phyloP scores from a whole-genome alignment of 2,113 vertebrate genomes.

The Ranitomeya imitator region DNA sequence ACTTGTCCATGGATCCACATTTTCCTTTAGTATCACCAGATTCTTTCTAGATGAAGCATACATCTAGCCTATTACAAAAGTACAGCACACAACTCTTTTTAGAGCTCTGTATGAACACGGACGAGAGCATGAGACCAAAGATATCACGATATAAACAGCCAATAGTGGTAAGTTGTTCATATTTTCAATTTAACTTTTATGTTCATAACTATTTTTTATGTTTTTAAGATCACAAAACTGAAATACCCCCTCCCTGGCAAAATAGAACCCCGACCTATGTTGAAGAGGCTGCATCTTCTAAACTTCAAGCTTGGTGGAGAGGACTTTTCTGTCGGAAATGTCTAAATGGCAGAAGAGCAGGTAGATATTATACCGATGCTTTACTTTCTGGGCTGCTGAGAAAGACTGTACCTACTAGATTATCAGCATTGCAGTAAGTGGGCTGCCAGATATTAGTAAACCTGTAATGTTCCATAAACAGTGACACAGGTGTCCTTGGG shows the following conservation, averaged over 20 bases:
- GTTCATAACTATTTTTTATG: background rate
- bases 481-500: too few relatives aligned
- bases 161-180: too few relatives aligned
- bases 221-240: slow-evolving; percentile 44
- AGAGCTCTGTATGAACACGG: too few relatives aligned
- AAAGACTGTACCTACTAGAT: background rate
- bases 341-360: slow-evolving; percentile 69
- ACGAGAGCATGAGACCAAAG: background rate
- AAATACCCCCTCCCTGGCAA: slow-evolving; percentile 64
- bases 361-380: slow-evolving; percentile 56
- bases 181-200: background rate
- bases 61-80: too few relatives aligned
- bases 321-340: slow-evolving; percentile 65
- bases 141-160: background rate
- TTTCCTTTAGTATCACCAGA: too few relatives aligned
- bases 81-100: too few relatives aligned
- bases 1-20: background rate
- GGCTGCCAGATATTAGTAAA: too few relatives aligned
- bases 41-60: too few relatives aligned
- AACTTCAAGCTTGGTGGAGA: slow-evolving; percentile 74
- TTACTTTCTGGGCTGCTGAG: background rate
- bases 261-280: slow-evolving; percentile 65
- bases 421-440: too few relatives aligned
- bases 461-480: too few relatives aligned
- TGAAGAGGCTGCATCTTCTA: slow-evolving; percentile 69